Percentiles rank a stretch among this genome's conserved stretches.
Evolutionary conservation across 2,113 vertebrate species (phyloP).

Genomic region (Phrynocephalus versicolor): DNA sequence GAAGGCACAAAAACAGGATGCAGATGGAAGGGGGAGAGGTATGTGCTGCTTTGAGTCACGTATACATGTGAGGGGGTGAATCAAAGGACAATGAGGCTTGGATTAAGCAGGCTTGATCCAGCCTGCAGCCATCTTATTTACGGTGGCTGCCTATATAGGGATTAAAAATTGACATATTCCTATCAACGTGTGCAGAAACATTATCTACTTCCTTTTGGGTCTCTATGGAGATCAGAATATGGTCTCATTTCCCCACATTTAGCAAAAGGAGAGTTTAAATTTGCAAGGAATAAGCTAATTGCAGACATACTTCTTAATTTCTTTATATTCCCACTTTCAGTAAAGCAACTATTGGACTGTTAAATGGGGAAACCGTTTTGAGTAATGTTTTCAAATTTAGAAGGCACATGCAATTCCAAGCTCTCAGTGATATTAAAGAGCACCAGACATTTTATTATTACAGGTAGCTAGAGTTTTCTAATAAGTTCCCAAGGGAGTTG

Average conservation of each 20-base stretch:
- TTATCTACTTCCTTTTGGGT: constrained; percentile 47
- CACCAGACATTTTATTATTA: background rate
- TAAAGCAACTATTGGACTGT: background rate
- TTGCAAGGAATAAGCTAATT: background rate
- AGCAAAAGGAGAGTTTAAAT: constrained; percentile 43
- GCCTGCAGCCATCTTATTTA: too few relatives aligned
- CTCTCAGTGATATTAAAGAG: background rate
- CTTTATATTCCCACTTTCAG: background rate
- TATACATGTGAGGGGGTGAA: too few relatives aligned
- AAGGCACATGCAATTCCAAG: background rate
- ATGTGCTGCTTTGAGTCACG: too few relatives aligned
- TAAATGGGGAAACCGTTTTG: background rate
- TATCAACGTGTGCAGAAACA: constrained; percentile 11
- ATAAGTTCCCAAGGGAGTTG: background rate
- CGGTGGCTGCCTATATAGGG: too few relatives aligned
- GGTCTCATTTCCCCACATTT: constrained; percentile 30
- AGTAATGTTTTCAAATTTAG: background rate
- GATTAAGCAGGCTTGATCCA: too few relatives aligned
- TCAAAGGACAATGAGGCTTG: too few relatives aligned
- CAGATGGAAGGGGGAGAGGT: too few relatives aligned
- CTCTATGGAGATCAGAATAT: constrained; percentile 51
- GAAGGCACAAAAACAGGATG: too few relatives aligned
- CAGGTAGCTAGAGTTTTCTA: background rate
- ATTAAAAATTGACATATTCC: too few relatives aligned
- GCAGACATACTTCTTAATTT: background rate